Percentiles rank a stretch among this genome's conserved stretches.
These are phyloP conservation scores for Poecilia picta DNA, from an alignment of 2,797 vertebrate genomes.

Conservation along the genomic window DNA sequence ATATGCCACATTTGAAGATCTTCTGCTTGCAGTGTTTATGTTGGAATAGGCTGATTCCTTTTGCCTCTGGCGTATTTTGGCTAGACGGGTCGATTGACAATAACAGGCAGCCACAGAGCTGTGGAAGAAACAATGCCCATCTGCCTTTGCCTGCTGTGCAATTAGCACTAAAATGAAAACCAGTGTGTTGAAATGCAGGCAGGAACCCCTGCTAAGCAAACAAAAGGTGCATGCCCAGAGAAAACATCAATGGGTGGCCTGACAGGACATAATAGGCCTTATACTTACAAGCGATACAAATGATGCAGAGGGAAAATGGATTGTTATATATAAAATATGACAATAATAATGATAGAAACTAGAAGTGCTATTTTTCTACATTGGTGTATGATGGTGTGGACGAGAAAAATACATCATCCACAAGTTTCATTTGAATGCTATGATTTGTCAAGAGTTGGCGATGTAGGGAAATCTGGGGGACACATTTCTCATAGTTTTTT, in stretches of 20 bases:
- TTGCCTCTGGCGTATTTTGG: constrained; percentile 77
- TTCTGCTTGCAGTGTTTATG: constrained; percentile 66
- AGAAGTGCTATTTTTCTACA: constrained; percentile 24
- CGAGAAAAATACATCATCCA: constrained; percentile 15
- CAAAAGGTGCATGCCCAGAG: constrained; percentile 45
- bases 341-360: constrained; percentile 32
- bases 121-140: constrained; percentile 51
- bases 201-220: constrained; percentile 65
- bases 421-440: background rate
- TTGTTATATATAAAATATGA: constrained; percentile 57
- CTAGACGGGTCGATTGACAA: constrained; percentile 77
- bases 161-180: constrained; percentile 73
- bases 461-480: background rate
- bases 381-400: constrained; percentile 30
- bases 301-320: constrained; percentile 38
- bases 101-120: constrained; percentile 76
- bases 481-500: background rate
- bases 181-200: constrained; percentile 69
- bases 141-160: constrained; percentile 67
- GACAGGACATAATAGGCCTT: constrained; percentile 62
- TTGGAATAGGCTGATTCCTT: constrained; percentile 73
- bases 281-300: constrained; percentile 57
- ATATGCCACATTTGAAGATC: constrained; percentile 55
- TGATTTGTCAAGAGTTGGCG: background rate
- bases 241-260: constrained; percentile 63